A percentile compares a stretch with the other conserved stretches of the same genome.
Conservation (phyloP, 2,797 vertebrate genomes). For the Furcifer pardalis region DNA sequence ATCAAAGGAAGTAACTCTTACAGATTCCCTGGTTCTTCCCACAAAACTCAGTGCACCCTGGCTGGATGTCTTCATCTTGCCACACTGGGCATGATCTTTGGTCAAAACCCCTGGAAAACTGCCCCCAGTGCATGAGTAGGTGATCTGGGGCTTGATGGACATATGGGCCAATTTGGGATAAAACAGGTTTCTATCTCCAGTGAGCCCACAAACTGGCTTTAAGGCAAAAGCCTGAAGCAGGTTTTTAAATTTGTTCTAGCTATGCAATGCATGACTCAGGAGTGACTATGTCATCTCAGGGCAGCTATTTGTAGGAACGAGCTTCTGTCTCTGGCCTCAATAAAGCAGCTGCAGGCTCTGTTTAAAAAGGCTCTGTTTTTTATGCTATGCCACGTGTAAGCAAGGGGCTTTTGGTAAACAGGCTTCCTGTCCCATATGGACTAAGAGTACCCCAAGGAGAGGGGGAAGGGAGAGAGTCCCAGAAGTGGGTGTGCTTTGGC, state of each 20-base stretch:
- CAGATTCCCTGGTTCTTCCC: neutral
- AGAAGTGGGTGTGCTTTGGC: neutral
- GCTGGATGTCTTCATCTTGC: neutral
- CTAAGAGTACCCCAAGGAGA: neutral
- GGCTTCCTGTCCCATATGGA: neutral
- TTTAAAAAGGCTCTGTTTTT: neutral
- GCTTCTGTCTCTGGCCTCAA: neutral
- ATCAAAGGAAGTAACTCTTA: neutral
- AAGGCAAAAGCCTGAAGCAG: neutral
- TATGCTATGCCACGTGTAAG: neutral
- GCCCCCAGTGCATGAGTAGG: neutral
- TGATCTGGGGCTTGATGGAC: neutral
- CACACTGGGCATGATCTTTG: neutral
- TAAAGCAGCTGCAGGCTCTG: neutral
- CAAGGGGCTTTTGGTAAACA: neutral
- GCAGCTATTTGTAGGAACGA: conserved; percentile 3
- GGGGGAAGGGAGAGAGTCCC: neutral
- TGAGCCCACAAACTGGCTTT: neutral
- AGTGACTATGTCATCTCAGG: conserved; percentile 8
- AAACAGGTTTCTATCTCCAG: neutral
- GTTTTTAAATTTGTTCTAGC: neutral
- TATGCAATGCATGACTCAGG: neutral
- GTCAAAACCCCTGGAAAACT: neutral
- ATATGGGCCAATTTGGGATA: neutral
- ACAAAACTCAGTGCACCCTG: neutral